Evolutionary conservation across 1,140 invertebrate species (phyloP).

Genomic region (Chlorops oryzae): DNA sequence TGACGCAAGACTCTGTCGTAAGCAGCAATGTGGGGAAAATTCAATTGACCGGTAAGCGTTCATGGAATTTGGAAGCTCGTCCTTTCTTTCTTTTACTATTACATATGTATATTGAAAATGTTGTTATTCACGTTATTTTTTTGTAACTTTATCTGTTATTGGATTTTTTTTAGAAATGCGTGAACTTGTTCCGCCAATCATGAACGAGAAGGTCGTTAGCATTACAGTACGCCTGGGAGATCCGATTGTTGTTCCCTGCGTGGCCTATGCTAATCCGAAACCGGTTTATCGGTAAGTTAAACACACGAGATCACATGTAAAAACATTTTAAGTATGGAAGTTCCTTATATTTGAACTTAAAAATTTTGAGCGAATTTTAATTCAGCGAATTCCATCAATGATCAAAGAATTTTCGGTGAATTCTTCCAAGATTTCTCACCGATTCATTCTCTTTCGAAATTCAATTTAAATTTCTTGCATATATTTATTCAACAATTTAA

Average conservation of each 20-base stretch:
- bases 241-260: constrained; percentile 59
- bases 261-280: constrained; percentile 58
- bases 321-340: too few species aligned
- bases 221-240: constrained; percentile 53
- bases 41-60: constrained; percentile 61
- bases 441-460: too few species aligned
- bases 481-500: too few species aligned
- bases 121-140: neutral
- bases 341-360: too few species aligned
- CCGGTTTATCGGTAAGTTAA: constrained; percentile 55
- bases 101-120: neutral
- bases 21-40: constrained; percentile 63
- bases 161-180: constrained; percentile 46
- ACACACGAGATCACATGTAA: too few species aligned
- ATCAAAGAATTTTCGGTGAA: too few species aligned
- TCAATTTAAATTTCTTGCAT: too few species aligned
- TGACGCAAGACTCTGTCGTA: constrained; percentile 56
- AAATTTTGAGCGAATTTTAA: too few species aligned
- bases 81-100: too few species aligned
- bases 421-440: too few species aligned
- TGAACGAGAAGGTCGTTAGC: constrained; percentile 51
- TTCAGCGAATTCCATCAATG: too few species aligned
- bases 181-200: constrained; percentile 52
- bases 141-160: neutral
- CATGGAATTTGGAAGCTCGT: neutral